Evolutionary conservation across 1,140 invertebrate species (phyloP).

Genomic region (Ostrea denselamellosa): DNA sequence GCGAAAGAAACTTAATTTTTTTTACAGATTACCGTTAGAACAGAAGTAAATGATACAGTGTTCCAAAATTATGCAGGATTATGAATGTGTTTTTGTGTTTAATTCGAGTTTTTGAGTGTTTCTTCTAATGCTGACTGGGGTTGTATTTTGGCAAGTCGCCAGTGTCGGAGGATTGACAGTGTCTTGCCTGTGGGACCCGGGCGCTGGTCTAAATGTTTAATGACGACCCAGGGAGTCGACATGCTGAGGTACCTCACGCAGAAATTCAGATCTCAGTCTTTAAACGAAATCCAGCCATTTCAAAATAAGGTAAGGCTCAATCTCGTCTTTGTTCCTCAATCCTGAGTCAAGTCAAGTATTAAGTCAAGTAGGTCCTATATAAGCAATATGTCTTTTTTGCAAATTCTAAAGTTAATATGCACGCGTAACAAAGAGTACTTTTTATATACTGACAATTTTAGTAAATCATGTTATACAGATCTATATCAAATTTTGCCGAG

Average conservation of each 20-base stretch:
- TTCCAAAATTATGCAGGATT: not conserved
- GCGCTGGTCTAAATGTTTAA: conserved; percentile 13
- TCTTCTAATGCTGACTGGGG: conserved; percentile 5
- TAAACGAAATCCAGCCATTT: conserved; percentile 70
- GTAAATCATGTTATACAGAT: too few relatives aligned
- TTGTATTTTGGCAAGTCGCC: conserved; percentile 33
- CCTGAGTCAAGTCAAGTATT: too few relatives aligned
- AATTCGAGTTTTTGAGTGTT: not conserved
- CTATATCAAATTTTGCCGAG: too few relatives aligned
- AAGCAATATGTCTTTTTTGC: too few relatives aligned
- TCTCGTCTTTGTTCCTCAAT: conserved; percentile 15
- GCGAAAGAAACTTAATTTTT: not conserved
- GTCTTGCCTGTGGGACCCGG: not conserved
- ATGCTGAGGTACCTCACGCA: conserved; percentile 73
- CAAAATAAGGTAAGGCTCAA: conserved; percentile 55
- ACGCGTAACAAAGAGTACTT: too few relatives aligned
- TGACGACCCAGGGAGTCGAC: conserved; percentile 53
- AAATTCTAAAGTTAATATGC: too few relatives aligned
- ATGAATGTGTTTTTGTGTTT: not conserved
- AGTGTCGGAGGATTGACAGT: conserved; percentile 22
- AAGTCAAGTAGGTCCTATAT: not conserved
- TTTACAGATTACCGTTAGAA: not conserved
- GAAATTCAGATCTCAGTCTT: conserved; percentile 71
- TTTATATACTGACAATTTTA: too few relatives aligned
- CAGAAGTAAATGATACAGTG: not conserved